Base-by-base conservation (phyloP, 2,888 invertebrate genomes). In the Cylloceria caligata region DNA sequence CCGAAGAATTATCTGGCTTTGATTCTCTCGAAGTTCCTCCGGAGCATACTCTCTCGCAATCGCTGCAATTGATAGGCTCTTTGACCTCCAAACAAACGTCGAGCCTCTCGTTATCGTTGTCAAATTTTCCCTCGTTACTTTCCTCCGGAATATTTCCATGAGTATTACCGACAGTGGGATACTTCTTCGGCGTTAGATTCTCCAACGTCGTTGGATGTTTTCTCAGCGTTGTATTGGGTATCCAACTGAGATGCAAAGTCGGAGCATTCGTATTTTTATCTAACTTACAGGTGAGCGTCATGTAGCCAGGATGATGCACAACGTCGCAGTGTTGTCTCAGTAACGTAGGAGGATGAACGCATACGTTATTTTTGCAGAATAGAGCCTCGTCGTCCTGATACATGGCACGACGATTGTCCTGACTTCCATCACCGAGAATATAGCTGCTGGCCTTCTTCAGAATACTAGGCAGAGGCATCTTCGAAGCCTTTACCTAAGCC, bases 331-430 rank as follows among this genome's bases (percentile, higher is more conserved):
- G 96, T 87, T 96, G 96, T 65, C 97, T 95, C 69, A 97, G 95
- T 82, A 97, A 94, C 0, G 97, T 96, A 64, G 98, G 97, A 5
- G 98, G 98, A 94, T 99, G 99, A 60, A 99, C 98, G 93, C 99
- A 99, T 42, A 99, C 98, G 93, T 99, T 99, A 93, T 99, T 99
- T 94, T 99, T 99, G 93, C 97, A 97, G 93, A 97, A 97, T 67
- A 97, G 93, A 81, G 97, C 95, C 94, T 97, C 97, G 89, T 97
- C 97, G 93, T 97, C 97, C 91, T 96, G 96, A 90, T 96, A 97
- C 77, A 92, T 86, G 1, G 89, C 88, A 1, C 91, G 89, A 71
- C 94, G 94, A 81, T 94, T 94, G 72, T 94, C 94, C 84, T 95
- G 94, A 85, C 94, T 94, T 82, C 96, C 96, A 60, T 95, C 94